A percentile compares a stretch with the other conserved stretches of the same genome.
Evolutionary conservation across 35 echinoderm and acorn worm species (phyloP).

Genomic region (Heliocidaris tuberculata): DNA sequence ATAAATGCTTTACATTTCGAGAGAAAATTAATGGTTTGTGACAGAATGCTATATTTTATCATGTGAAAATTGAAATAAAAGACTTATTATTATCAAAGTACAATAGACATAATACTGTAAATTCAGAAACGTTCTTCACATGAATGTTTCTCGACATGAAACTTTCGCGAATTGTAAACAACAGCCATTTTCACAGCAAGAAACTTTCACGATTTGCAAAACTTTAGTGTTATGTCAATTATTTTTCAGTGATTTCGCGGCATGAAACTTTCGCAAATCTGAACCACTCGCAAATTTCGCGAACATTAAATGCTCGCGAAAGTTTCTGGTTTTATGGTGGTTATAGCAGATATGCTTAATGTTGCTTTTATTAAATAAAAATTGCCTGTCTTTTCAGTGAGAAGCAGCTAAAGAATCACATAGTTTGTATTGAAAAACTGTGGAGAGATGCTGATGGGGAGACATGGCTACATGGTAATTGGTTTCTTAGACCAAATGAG

Average conservation of each 20-base stretch:
- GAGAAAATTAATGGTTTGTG: neutral
- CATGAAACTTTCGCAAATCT: too few species aligned
- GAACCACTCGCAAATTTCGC: too few species aligned
- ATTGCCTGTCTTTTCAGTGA: slow-evolving; percentile 56
- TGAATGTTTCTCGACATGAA: too few species aligned
- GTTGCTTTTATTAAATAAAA: too few species aligned
- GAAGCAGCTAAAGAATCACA: slow-evolving; percentile 96
- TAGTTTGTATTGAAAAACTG: slow-evolving; percentile 94
- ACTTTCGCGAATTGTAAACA: too few species aligned
- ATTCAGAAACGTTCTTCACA: neutral
- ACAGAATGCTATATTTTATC: neutral
- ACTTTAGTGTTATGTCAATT: too few species aligned
- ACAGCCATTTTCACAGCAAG: too few species aligned
- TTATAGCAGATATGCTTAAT: too few species aligned
- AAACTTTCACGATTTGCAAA: too few species aligned
- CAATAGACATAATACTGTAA: neutral
- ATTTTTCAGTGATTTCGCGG: too few species aligned
- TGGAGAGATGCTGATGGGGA: slow-evolving; percentile 95
- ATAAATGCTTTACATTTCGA: neutral
- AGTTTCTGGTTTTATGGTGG: too few species aligned
- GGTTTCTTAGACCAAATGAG: slow-evolving; percentile 92
- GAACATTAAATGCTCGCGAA: too few species aligned
- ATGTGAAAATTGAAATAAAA: neutral
- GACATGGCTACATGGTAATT: slow-evolving; percentile 95
- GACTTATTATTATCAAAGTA: neutral